phyloP scores from a whole-genome alignment of 2,797 vertebrate genomes.

The Geotrypetes seraphini region DNA sequence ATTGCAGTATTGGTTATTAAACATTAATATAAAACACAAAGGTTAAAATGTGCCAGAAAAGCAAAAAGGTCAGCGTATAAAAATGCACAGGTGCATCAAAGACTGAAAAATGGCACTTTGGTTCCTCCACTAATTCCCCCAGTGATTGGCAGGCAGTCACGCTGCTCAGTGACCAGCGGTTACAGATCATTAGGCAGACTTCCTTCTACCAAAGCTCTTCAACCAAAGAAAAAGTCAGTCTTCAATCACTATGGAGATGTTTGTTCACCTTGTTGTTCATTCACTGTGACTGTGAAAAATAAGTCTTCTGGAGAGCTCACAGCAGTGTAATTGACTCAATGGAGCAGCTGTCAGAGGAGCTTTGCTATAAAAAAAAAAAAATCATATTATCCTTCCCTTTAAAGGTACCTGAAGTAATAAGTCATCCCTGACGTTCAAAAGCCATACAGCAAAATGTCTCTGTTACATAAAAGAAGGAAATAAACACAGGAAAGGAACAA shows the following conservation, averaged over 20 bases:
- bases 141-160: not conserved
- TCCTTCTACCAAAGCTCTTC: slow-evolving; percentile 15
- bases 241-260: slow-evolving; percentile 21
- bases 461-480: slow-evolving; percentile 15
- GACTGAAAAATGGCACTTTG: too few relatives aligned
- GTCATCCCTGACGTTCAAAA: slow-evolving; percentile 39
- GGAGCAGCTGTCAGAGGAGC: slow-evolving; percentile 27
- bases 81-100: too few relatives aligned
- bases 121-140: slow-evolving; percentile 8
- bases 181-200: slow-evolving; percentile 22
- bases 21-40: too few relatives aligned
- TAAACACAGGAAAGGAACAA: too few relatives aligned
- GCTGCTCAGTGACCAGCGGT: slow-evolving; percentile 12
- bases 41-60: too few relatives aligned
- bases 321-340: slow-evolving; percentile 33
- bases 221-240: slow-evolving; percentile 22
- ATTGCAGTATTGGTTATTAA: too few relatives aligned
- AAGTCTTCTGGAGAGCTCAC: slow-evolving; percentile 16
- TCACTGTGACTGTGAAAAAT: slow-evolving; percentile 29
- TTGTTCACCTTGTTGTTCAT: slow-evolving; percentile 26
- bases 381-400: slow-evolving; percentile 41
- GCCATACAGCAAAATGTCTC: slow-evolving; percentile 29
- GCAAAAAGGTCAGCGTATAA: too few relatives aligned
- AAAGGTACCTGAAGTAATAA: slow-evolving; percentile 40
- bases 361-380: slow-evolving; percentile 38